Evolutionary conservation across 2,113 vertebrate genomes (phyloP), one percentile per base, ranked within the genome.

Genomic region (Hemiscyllium ocellatum): DNA sequence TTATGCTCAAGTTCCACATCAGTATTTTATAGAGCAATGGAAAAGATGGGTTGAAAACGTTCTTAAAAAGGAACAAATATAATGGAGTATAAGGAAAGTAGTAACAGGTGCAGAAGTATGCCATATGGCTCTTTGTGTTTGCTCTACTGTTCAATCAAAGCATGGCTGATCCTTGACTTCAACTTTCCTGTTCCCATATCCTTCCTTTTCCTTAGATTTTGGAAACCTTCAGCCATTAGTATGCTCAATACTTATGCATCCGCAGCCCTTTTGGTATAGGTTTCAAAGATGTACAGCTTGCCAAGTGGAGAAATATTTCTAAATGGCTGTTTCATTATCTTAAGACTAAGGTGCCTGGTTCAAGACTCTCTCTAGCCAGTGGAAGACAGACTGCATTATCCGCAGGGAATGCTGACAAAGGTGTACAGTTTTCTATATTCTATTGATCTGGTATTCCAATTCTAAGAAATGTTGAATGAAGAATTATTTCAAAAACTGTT

Each of bases 371-470:
- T 47, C 72, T 10, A 33, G 72, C 72, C 8, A 13, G 72, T 7
- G 72, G 72, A 33, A 76, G 33, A 2, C 72, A 76, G 8, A 0
- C 8, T 33, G 24, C 13, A 8, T 0, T n/a, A 29, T 33, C 52
- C 61, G 52, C 47, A 33, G 87, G 50, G 12, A 90, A 56, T 61
- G 47, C 87, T 83, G 80, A 93, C 13, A 22, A 37, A 29, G 47
- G 68, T 33, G 19, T 56, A 26, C 66, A 29, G 47, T 47, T 72
- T 13, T 47, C 69, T 68, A 72, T 17, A 95, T 72, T 33, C 47
- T 95, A 72, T 93, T 94, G 65, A 47, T 95, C 69, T 72, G 10
- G 13, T 17, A 52, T 95, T 72, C 68, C 94, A 95, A 76, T 95
- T 72, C 47, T 72, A 69, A 52, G 37, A 52, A 95, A 24, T 0